Base-by-base conservation (phyloP, 2,888 invertebrate genomes). In the Anoplius nigerrimus region DNA sequence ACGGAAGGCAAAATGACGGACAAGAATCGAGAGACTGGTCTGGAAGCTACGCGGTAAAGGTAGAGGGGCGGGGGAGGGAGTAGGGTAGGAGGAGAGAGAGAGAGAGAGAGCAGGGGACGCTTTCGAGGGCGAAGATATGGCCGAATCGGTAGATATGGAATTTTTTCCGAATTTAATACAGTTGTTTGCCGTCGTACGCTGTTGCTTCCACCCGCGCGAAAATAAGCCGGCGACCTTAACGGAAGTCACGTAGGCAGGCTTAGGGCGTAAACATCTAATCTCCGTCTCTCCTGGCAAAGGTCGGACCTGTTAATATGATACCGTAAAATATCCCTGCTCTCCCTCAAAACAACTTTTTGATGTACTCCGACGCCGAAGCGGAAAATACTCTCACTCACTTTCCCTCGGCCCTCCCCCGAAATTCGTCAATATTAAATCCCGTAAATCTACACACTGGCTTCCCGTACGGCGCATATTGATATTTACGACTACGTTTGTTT, bases 161-260 rank as follows among this genome's bases (percentile, higher is more conserved):
- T 72, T 73, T 74, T 81, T 79, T 73, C 76, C 78, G 79, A 81
- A 79, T 81, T 78, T 78, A 79, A 78, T 78, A 71, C 74, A 74
- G 79, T 73, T 84, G 83, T 86, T 86, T 86, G 83, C 74, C 65
- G 75, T n/a, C 68, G 73, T 74, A 74, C 80, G 82, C 84, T 48
- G 16, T 48, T 18, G 48, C 34, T 48, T 84, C 84, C 83, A 77
- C 71, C 69, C 61, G 71, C 63, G 74, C 76, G 83, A 80, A 84
- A 85, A 82, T 86, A 86, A 87, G 85, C 86, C 80, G 80, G 73
- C 78, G 77, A 76, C 75, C 74, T 75, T 76, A 75, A 67, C 79
- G 78, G 77, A 82, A 86, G 85, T 86, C 87, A 87, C 87, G 87
- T 81, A 87, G 82, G 69, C 79, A 78, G 79, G 82, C 82, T 85